A percentile compares a stretch with the other conserved stretches of the same genome.
Conservation (phyloP, 2,888 invertebrate genomes). For the Lasioglossum lativentre region DNA sequence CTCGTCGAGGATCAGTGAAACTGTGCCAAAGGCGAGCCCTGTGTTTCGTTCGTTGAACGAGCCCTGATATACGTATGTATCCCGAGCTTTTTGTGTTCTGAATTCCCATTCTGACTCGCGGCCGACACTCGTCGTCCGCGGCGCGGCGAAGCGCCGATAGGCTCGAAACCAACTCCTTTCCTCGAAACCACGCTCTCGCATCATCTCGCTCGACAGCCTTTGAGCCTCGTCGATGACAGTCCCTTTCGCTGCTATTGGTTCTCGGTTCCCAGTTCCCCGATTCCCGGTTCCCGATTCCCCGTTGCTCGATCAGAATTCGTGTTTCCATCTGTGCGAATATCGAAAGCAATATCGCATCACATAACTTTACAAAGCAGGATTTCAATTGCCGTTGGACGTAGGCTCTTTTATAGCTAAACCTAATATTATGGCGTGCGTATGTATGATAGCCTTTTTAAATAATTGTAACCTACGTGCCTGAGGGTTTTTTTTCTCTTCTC, state of each 20-base stretch:
- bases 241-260: neutral
- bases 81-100: neutral
- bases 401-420: no score
- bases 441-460: no score
- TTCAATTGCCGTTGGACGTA: no score
- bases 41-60: constrained; percentile 29
- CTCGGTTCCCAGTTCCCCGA: no score
- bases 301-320: neutral
- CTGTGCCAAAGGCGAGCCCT: constrained; percentile 46
- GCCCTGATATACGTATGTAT: constrained; percentile 4
- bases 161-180: constrained; percentile 44
- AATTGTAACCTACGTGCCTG: no score
- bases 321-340: constrained; percentile 8
- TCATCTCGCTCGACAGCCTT: constrained; percentile 30
- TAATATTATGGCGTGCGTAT: no score
- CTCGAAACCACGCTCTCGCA: neutral
- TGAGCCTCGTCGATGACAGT: constrained; percentile 16
- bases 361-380: no score
- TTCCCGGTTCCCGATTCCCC: no score
- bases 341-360: constrained; percentile 17
- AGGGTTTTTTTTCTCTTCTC: no score
- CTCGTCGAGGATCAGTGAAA: constrained; percentile 56
- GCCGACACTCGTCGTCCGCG: constrained; percentile 22
- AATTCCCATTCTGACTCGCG: constrained; percentile 10
- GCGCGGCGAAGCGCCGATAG: constrained; percentile 17